Percentiles rank a stretch among this genome's conserved stretches.
phyloP scores from a whole-genome alignment of 2,113 vertebrate genomes.

The Melanerpes aurifrons region DNA sequence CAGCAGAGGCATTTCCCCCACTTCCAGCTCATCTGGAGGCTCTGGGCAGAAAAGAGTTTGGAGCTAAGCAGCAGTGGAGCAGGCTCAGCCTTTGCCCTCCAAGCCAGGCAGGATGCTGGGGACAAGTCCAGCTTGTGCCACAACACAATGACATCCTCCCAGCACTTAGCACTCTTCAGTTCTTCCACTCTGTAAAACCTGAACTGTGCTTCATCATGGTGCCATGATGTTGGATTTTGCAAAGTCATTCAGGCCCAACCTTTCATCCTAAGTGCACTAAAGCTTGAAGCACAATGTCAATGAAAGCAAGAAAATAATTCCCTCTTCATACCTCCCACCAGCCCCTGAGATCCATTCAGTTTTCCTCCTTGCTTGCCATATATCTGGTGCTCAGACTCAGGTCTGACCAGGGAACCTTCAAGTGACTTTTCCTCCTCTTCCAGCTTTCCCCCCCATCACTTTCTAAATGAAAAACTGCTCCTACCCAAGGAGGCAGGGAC shows the following conservation, averaged over 20 bases:
- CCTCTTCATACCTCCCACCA: background rate
- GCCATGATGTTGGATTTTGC: background rate
- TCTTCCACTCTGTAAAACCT: background rate
- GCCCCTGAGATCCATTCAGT: background rate
- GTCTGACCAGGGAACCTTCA: background rate
- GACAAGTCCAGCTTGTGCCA: background rate
- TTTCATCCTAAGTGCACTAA: background rate
- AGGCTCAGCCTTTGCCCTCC: background rate
- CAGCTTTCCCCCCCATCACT: background rate
- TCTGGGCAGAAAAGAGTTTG: background rate
- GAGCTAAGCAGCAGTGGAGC: background rate
- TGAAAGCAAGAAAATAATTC: background rate
- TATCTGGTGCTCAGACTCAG: rapidly evolving
- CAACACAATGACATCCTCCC: background rate
- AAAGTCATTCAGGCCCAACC: background rate
- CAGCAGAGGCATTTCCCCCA: background rate
- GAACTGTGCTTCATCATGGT: rapidly evolving
- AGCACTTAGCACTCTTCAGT: background rate
- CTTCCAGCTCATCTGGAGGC: background rate
- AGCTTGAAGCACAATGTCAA: background rate
- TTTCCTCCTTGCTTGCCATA: rapidly evolving
- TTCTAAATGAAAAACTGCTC: background rate
- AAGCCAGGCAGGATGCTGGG: background rate
- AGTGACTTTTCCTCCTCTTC: background rate
- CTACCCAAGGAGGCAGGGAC: background rate